Conservation (phyloP, 1,140 invertebrate genomes). For the Apis laboriosa region DNA sequence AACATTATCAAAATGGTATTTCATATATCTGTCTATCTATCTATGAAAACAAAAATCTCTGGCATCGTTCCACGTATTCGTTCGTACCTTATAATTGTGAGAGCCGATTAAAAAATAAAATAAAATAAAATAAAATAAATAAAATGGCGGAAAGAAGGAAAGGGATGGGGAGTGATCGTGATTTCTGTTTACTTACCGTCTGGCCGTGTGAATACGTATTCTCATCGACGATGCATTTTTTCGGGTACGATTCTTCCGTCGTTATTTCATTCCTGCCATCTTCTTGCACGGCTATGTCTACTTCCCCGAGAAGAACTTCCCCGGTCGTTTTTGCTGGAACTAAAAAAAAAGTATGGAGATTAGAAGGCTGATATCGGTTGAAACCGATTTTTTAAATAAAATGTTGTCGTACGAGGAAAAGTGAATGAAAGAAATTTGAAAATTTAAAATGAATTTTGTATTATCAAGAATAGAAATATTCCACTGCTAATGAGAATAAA, state of each 20-base stretch:
- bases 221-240: constrained; percentile 73
- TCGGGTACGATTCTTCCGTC: constrained; percentile 67
- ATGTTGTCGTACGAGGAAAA: no score
- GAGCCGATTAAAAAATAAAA: not conserved
- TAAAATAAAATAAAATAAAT: not conserved
- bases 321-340: constrained; percentile 68
- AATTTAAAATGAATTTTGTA: no score
- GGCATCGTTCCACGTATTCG: not conserved
- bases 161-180: not conserved
- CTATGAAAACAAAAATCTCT: not conserved
- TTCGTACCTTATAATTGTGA: no score
- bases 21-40: no score
- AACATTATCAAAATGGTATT: not conserved
- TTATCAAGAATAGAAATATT: no score
- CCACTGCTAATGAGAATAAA: no score
- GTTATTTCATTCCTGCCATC: constrained; percentile 58
- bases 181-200: constrained; percentile 62
- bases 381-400: not conserved
- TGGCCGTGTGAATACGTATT: constrained; percentile 74
- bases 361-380: not conserved
- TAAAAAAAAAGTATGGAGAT: constrained; percentile 54
- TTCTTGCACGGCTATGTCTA: constrained; percentile 69
- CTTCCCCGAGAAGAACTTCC: constrained; percentile 72
- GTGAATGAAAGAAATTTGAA: no score
- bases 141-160: not conserved